These are phyloP conservation scores for Aphidius colemani DNA, from an alignment of 2,888 invertebrate species.

Conservation along the genomic window DNA sequence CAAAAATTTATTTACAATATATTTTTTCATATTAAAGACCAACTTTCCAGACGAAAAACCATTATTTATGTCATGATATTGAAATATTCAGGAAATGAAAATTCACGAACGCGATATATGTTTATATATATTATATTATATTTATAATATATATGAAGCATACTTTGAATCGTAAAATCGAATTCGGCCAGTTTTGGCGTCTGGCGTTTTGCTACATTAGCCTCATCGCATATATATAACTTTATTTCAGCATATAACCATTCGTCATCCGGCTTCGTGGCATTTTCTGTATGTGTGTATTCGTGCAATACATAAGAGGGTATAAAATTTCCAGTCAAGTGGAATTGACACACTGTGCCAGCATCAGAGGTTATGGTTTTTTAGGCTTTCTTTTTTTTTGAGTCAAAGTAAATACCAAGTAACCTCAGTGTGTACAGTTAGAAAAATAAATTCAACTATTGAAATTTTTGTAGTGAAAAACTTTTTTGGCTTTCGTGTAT, in stretches of 20 bases:
- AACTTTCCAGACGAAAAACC: too few relatives aligned
- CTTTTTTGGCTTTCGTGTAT: conserved; percentile 38
- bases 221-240: conserved; percentile 50
- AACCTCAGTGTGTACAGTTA: conserved; percentile 27
- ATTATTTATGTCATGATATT: too few relatives aligned
- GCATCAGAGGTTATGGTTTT: conserved; percentile 14
- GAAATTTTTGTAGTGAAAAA: conserved; percentile 44
- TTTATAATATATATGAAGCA: not conserved
- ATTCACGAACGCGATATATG: not conserved
- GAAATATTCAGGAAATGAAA: not conserved
- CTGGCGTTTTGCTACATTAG: conserved; percentile 52
- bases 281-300: conserved; percentile 47
- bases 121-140: not conserved
- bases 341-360: conserved; percentile 25
- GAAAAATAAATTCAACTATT: conserved; percentile 53
- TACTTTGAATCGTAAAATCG: conserved; percentile 36
- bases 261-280: conserved; percentile 45
- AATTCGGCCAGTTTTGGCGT: conserved; percentile 39
- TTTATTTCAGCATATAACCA: conserved; percentile 51
- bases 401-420: conserved; percentile 52
- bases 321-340: conserved; percentile 7
- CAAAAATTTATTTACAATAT: too few relatives aligned
- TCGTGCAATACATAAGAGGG: conserved; percentile 27
- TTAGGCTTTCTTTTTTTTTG: conserved; percentile 25
- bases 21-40: too few relatives aligned